Conservation (phyloP, 2,888 invertebrate species). For the Thelaira solivaga region DNA sequence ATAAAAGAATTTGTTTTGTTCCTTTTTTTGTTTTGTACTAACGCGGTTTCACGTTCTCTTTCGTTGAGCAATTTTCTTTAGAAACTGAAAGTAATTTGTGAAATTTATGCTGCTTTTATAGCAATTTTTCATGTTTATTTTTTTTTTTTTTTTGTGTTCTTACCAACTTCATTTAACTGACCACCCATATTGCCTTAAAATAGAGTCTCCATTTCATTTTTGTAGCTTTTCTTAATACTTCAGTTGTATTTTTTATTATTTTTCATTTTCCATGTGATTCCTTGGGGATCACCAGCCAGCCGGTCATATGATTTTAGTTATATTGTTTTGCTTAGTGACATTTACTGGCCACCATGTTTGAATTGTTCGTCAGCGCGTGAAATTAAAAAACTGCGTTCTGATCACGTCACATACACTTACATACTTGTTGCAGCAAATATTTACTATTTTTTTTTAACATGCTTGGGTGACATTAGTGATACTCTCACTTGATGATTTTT, state of each 20-base stretch:
- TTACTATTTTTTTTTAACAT: neutral
- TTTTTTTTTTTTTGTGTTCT: no score
- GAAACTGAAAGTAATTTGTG: conserved; percentile 72
- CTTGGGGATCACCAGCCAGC: conserved; percentile 46
- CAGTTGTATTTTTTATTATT: neutral
- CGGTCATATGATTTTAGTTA: neutral
- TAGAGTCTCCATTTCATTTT: conserved; percentile 3
- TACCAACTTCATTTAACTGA: conserved; percentile 57
- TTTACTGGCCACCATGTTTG: conserved; percentile 68
- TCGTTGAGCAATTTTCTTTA: conserved; percentile 65
- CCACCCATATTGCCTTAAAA: conserved; percentile 63
- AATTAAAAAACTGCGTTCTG: conserved; percentile 70
- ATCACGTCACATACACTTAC: neutral
- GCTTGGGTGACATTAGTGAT: neutral
- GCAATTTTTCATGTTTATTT: conserved; percentile 58
- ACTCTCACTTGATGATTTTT: neutral
- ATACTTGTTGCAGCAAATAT: conserved; percentile 14
- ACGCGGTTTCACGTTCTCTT: conserved; percentile 49
- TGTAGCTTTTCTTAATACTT: conserved; percentile 3
- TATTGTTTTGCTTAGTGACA: conserved; percentile 35
- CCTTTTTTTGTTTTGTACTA: neutral
- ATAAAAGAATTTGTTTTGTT: neutral
- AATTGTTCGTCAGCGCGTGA: conserved; percentile 71
- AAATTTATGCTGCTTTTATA: conserved; percentile 72
- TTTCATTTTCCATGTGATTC: conserved; percentile 26